Base-by-base conservation (phyloP, 2,113 vertebrate species). In the Phainopepla nitens region DNA sequence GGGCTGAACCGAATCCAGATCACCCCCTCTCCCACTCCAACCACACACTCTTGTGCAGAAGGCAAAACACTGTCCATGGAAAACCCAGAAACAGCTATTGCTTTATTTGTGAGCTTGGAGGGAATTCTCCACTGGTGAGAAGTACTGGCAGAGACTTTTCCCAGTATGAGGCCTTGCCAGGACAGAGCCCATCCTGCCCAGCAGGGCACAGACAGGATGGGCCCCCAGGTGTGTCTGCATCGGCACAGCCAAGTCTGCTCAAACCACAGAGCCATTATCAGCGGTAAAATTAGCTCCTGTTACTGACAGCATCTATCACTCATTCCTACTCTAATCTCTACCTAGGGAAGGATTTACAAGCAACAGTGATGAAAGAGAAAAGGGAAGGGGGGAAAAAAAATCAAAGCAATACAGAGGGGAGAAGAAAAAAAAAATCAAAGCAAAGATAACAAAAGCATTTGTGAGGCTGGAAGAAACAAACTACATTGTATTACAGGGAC, bases 271-370 rank as follows among this genome's bases (percentile, higher is more conserved):
- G 78, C 96, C 88, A 73, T 96, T 97, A 97, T 90, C 97, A 94
- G 88, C 95, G 94, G 95, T 93, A 96, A 97, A 97, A 97, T 97
- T 97, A 97, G 95, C 97, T 97, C 91, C 90, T 62, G 80, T 95
- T 96, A 96, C 96, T 96, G 96, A 97, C 97, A 97, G 96, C 93
- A 94, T 95, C 96, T 96, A 97, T 97, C 97, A 96, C 93, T 97
- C 97, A 96, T 97, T 95, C 90, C 82, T 91, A 13, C 93, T 95
- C 91, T 97, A 97, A 97, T 97, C 97, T 97, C 97, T 96, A 96
- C 94, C 97, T 95, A 69, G 96, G 97, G 96, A 97, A 97, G 92
- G 97, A 96, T 97, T 97, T 97, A 97, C 94, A 97, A 97, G 94
- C 93, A 96, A 92, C 91, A 91, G 80, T 96, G 94, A 97, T 96